Percentiles rank a stretch among this genome's conserved stretches.
These are phyloP conservation scores for Thymelicus sylvestris DNA, from an alignment of 2,888 invertebrate species.

Conservation along the genomic window DNA sequence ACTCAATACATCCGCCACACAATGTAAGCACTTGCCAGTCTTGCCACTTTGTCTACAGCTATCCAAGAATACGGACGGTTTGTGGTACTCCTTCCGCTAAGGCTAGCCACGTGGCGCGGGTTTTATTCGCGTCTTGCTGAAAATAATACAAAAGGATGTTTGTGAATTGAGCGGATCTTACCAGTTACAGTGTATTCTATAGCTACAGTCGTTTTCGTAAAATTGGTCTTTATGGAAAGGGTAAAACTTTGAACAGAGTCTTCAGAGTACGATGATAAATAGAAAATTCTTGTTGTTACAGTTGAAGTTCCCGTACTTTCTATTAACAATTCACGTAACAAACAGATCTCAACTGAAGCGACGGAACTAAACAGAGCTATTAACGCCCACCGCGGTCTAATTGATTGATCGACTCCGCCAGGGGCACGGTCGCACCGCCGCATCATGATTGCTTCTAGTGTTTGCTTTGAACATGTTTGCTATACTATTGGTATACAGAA, in stretches of 20 bases:
- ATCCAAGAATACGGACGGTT: constrained; percentile 2
- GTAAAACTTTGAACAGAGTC: no score
- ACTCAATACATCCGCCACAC: constrained; percentile 7
- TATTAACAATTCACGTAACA: no score
- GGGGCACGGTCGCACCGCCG: neutral
- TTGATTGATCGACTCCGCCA: constrained; percentile 27
- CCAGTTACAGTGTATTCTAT: no score
- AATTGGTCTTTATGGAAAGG: no score
- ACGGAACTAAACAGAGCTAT: constrained; percentile 24
- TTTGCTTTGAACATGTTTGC: neutral
- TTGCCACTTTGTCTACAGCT: constrained; percentile 12
- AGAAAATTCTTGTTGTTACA: no score
- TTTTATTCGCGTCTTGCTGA: constrained; percentile 8
- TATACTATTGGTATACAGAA: neutral
- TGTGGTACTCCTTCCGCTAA: constrained; percentile 10
- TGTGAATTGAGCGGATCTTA: neutral
- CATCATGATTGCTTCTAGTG: neutral
- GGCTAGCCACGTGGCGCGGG: neutral
- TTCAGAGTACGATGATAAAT: no score
- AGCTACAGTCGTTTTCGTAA: no score
- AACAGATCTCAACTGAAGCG: constrained; percentile 19
- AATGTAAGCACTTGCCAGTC: constrained; percentile 4
- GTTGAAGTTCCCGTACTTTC: no score
- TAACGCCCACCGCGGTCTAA: constrained; percentile 29
- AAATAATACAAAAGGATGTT: constrained; percentile 7